Evolutionary conservation across 2,113 vertebrate species (phyloP), one percentile per base, ranked within the genome.

Genomic region (Psettodes erumei): DNA sequence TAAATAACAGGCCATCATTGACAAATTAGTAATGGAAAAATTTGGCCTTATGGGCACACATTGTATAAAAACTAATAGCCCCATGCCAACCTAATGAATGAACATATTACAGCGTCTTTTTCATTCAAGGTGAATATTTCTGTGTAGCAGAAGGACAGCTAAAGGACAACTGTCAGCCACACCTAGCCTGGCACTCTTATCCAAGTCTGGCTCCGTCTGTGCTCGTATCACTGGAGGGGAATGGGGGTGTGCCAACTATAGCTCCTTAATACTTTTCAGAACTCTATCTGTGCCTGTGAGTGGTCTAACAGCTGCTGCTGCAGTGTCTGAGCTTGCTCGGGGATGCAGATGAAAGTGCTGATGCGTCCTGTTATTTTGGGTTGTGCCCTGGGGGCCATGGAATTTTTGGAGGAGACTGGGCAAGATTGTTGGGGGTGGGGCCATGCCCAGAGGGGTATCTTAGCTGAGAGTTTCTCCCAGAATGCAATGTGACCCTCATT

Each of bases 281-380:
- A 83, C 67, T 76, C 63, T 85, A 77, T 88, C 82, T 45, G 60
- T 67, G 74, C 62, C 82, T 82, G 63, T 45, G 78, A 90, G 85
- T 81, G 82, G 77, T 73, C 66, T 28, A 85, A 80, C 85, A 90
- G 86, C 92, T 91, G 91, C 91, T 88, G 88, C 90, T 84, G 86
- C 85, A 78, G 81, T 90, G 91, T 89, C 90, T 89, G 79, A 91
- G 86, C 91, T 85, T 90, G 92, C 90, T 89, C 23, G 27, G 68
- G 83, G 92, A 90, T 79, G 76, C 88, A 89, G 89, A 88, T 91
- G 85, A 92, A 91, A 91, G 90, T 88, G 92, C 93, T 92, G 91
- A 93, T 89, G 86, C 75, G 84, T 74, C 82, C 85, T 85, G 89
- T 92, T 93, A 93, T 93, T 92, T 93, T 75, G 77, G 91, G 86